Evolutionary conservation across 2,888 invertebrate genomes (phyloP).

Genomic region (Eilema griseolum): DNA sequence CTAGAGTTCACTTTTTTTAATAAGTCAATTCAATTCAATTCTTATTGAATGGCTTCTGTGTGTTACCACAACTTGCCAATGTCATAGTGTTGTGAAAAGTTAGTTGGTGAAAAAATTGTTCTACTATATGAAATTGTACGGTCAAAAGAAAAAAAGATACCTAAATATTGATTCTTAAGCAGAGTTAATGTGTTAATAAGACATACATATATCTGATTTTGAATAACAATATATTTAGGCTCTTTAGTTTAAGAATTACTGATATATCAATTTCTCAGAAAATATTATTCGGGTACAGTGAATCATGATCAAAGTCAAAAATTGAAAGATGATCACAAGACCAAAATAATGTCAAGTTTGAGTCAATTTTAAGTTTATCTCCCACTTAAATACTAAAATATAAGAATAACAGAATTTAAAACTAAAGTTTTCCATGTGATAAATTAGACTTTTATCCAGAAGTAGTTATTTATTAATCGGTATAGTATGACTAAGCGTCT

Average conservation of each 20-base stretch:
- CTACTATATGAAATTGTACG: too few species aligned
- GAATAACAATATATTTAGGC: too few species aligned
- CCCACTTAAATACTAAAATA: neutral
- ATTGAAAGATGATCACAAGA: neutral
- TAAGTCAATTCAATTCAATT: too few species aligned
- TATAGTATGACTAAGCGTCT: slow-evolving; percentile 48
- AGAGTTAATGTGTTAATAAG: too few species aligned
- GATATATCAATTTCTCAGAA: neutral
- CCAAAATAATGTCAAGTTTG: neutral
- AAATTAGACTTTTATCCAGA: slow-evolving; percentile 21
- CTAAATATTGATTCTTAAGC: too few species aligned
- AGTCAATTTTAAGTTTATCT: neutral
- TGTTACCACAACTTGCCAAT: too few species aligned
- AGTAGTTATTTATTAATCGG: slow-evolving; percentile 48
- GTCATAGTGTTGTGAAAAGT: too few species aligned
- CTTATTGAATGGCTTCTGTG: too few species aligned
- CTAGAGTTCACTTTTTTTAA: neutral
- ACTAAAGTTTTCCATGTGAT: slow-evolving; percentile 7
- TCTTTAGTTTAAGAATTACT: neutral
- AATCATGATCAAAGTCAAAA: neutral
- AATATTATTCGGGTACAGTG: neutral
- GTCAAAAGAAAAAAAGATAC: too few species aligned
- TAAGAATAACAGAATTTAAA: neutral
- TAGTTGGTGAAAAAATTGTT: too few species aligned
- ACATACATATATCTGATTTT: too few species aligned